Evolutionary conservation across 2,113 vertebrate species (phyloP), one percentile per base, ranked within the genome.

Genomic region (Mormoops blainvillei): DNA sequence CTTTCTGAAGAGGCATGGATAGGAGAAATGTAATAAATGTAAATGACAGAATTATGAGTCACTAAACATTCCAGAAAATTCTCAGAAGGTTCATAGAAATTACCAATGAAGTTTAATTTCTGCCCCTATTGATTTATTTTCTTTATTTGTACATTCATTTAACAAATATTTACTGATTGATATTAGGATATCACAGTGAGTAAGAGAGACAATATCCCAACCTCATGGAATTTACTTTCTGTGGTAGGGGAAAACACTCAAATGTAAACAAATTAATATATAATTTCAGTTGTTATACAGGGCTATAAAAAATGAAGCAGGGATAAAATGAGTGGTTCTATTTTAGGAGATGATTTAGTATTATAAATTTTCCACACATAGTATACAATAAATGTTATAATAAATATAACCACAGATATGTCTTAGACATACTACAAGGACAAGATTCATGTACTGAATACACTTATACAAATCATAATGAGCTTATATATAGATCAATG

Each of bases 181-280:
- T 45, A 83, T 7, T 67, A 71, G 74, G 54, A 68, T 58, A 97
- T 3, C 68, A 22, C 14, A 88, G 31, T 11, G 38, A 80, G 70
- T 65, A 93, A 41, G 41, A 95, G 13, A 93, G 50, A 68, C 4
- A 93, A 52, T 67, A 68, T 70, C 24, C 63, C 26, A 89, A 22
- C 9, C 54, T 87, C 16, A n/a, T n/a, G 19, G 45, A 87, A 89
- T 85, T 87, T 90, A 89, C 54, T 73, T 89, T 92, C 61, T 96
- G 28, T 71, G 31, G 41, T 63, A 16, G 43, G 20, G 33, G 5
- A 61, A 68, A 95, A 83, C 52, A 88, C 65, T 45, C 48, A 87
- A 85, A 95, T 20, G 24, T 84, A 81, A 94, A 85, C 8, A 92
- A 90, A 74, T 24, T 13, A 88, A 86, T 82, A 82, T 4, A 41